A percentile compares a stretch with the other conserved stretches of the same genome.
These are phyloP conservation scores for Subacronicta megacephala DNA, from an alignment of 2,888 invertebrate genomes.

Conservation along the genomic window DNA sequence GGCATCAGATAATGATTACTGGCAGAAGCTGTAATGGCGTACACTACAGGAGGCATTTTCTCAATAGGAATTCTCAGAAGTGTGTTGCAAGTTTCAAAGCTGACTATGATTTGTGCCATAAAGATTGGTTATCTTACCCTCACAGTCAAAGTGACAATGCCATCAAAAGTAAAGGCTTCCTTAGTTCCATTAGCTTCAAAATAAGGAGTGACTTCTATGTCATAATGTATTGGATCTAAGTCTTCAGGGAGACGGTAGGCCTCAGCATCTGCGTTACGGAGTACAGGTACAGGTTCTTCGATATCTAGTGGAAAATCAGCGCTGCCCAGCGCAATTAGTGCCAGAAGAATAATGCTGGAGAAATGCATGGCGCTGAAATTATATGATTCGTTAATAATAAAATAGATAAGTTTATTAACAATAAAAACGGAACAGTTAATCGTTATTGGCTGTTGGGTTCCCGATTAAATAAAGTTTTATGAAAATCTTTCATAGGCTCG, in stretches of 20 bases:
- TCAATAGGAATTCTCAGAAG: no score
- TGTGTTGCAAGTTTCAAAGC: no score
- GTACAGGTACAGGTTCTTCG: slow-evolving; percentile 48
- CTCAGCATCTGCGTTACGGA: slow-evolving; percentile 52
- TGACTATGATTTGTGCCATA: no score
- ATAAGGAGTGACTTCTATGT: slow-evolving; percentile 87
- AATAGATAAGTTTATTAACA: no score
- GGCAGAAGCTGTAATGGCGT: no score
- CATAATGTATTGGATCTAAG: slow-evolving; percentile 86
- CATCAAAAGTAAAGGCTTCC: slow-evolving; percentile 83
- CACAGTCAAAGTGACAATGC: slow-evolving; percentile 77
- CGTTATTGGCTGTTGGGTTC: no score
- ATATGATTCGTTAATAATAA: neutral
- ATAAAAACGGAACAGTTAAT: no score
- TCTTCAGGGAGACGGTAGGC: slow-evolving; percentile 78
- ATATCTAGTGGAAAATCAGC: slow-evolving; percentile 75
- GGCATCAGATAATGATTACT: no score
- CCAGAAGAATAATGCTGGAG: slow-evolving; percentile 64
- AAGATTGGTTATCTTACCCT: slow-evolving; percentile 63
- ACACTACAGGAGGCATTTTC: no score
- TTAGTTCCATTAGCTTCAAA: slow-evolving; percentile 74
- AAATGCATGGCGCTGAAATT: slow-evolving; percentile 56
- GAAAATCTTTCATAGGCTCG: no score
- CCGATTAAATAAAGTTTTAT: no score
- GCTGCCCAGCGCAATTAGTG: slow-evolving; percentile 62